phyloP scores from a whole-genome alignment of 2,888 invertebrate genomes.

The Eurois occulta region DNA sequence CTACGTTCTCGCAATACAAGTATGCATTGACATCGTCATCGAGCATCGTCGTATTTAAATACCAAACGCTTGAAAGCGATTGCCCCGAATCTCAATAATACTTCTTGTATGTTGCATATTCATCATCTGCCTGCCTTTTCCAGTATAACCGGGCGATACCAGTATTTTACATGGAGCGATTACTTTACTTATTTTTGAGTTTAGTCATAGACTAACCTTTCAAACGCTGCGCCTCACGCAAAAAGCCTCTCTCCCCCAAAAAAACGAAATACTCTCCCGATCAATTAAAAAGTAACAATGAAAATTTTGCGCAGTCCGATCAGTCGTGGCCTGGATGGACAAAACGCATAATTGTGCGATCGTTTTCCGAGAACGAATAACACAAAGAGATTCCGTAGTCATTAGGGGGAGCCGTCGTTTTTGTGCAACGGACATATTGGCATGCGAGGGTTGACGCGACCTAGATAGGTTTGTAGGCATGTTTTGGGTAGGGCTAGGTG shows the following conservation, averaged over 20 bases:
- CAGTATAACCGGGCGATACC: too few species aligned
- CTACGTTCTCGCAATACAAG: too few species aligned
- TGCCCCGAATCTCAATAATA: too few species aligned
- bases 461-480: not conserved
- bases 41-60: too few species aligned
- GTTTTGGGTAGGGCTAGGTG: not conserved
- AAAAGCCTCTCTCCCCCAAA: not conserved
- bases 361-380: slow-evolving; percentile 46
- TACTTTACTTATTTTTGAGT: not conserved
- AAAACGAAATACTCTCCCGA: slow-evolving; percentile 13
- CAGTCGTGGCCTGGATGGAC: slow-evolving; percentile 30
- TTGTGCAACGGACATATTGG: slow-evolving; percentile 20
- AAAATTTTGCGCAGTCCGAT: slow-evolving; percentile 54
- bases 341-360: slow-evolving; percentile 58
- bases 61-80: too few species aligned
- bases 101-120: too few species aligned
- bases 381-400: slow-evolving; percentile 52
- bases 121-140: too few species aligned
- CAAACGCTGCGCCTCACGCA: not conserved
- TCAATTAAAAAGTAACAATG: slow-evolving; percentile 63
- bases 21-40: too few species aligned
- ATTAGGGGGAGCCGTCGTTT: slow-evolving; percentile 43
- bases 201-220: not conserved
- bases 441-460: not conserved
- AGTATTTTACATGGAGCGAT: too few species aligned